These are phyloP conservation scores for Clarias platycephalus DNA, from an alignment of 2,797 vertebrate species.

Conservation along the genomic window DNA sequence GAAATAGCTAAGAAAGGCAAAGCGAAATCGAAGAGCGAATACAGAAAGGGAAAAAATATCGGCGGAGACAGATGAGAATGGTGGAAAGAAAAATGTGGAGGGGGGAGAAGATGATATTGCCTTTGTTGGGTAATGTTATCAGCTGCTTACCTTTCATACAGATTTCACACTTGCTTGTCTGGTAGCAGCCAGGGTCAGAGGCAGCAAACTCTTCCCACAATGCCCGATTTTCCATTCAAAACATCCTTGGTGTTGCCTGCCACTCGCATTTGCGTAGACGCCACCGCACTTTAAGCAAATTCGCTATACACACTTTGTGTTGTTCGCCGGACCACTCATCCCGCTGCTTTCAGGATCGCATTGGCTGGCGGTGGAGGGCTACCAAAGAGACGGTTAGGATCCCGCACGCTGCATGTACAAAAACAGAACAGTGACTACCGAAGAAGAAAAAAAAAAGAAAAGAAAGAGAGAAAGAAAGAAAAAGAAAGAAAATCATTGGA, in stretches of 20 bases:
- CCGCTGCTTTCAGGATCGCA: slow-evolving; percentile 48
- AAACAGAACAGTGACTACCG: slow-evolving; percentile 46
- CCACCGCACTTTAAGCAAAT: slow-evolving; percentile 58
- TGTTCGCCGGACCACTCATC: slow-evolving; percentile 56
- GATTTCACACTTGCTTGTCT: slow-evolving; percentile 82
- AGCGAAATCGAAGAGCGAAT: slow-evolving; percentile 49
- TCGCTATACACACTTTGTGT: slow-evolving; percentile 58
- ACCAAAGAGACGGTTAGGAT: slow-evolving; percentile 44
- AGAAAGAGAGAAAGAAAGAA: slow-evolving; percentile 49
- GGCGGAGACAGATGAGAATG: slow-evolving; percentile 60
- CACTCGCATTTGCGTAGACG: slow-evolving; percentile 64
- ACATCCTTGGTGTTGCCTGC: slow-evolving; percentile 62
- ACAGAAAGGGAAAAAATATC: slow-evolving; percentile 33
- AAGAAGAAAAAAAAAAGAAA: slow-evolving; percentile 32
- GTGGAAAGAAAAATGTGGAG: slow-evolving; percentile 59
- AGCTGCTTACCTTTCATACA: slow-evolving; percentile 80
- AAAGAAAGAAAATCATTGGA: slow-evolving; percentile 51
- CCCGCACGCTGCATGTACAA: slow-evolving; percentile 29
- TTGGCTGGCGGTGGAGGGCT: slow-evolving; percentile 34
- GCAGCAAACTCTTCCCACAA: slow-evolving; percentile 73
- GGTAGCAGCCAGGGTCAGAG: slow-evolving; percentile 71
- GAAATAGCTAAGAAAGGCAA: slow-evolving; percentile 47
- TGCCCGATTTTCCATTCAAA: slow-evolving; percentile 69
- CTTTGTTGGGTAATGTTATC: slow-evolving; percentile 77
- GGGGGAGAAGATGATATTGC: slow-evolving; percentile 73